Percentiles rank a stretch among this genome's conserved stretches.
phyloP scores from a whole-genome alignment of 1,140 invertebrate genomes.

The Chelonus insularis region DNA sequence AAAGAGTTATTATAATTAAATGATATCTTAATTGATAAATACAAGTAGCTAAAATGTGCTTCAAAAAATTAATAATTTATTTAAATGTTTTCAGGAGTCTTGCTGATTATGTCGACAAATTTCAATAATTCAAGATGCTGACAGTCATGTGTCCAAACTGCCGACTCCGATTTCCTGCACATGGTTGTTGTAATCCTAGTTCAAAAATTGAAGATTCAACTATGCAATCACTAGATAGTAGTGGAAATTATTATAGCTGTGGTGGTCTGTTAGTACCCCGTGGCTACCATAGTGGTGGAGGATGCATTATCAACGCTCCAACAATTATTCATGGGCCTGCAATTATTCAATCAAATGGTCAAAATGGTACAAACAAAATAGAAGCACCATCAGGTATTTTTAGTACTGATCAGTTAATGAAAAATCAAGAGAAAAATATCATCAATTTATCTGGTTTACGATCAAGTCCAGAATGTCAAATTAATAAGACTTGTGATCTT shows the following conservation, averaged over 20 bases:
- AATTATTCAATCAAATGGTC: constrained; percentile 33
- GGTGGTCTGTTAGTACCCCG: constrained; percentile 35
- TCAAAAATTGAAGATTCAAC: constrained; percentile 4
- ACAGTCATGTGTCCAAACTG: constrained; percentile 67
- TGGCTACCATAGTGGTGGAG: constrained; percentile 34
- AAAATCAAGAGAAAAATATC: background rate
- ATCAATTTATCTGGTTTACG: background rate
- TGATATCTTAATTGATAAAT: too few species aligned
- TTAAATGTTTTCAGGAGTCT: constrained; percentile 21
- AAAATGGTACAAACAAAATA: background rate
- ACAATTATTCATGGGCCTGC: constrained; percentile 39
- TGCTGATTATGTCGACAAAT: constrained; percentile 23
- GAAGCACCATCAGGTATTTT: background rate
- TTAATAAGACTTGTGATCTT: constrained; percentile 39
- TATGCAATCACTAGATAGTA: background rate
- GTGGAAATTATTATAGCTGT: constrained; percentile 32
- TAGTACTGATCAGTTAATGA: background rate
- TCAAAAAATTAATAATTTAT: constrained; percentile 1
- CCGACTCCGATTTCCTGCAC: constrained; percentile 61
- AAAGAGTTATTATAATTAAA: too few species aligned
- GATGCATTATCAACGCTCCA: constrained; percentile 43
- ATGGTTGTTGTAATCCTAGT: constrained; percentile 40
- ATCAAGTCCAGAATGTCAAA: constrained; percentile 33
- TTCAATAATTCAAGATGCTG: constrained; percentile 41
- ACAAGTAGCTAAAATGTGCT: too few species aligned